These are phyloP conservation scores for Cricetomys ansorgei DNA, from an alignment of 2,113 vertebrate genomes.

Conservation along the genomic window DNA sequence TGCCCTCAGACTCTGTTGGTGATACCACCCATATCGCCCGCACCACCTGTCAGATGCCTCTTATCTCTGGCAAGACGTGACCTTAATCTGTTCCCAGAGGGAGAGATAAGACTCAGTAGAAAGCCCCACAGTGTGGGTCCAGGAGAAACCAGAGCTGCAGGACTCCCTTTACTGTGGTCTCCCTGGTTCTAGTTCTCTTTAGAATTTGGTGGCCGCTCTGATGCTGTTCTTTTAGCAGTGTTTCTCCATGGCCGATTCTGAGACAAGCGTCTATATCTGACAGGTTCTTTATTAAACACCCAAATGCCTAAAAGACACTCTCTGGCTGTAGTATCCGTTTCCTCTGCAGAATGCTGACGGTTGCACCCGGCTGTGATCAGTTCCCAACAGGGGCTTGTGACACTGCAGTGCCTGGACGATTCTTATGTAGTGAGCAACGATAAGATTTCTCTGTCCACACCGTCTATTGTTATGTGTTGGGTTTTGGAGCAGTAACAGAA, in stretches of 20 bases:
- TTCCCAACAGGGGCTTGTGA: not conserved
- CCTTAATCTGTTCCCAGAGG: slow-evolving; percentile 13
- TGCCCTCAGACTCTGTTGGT: not conserved
- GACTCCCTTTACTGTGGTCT: not conserved
- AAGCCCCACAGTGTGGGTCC: not conserved
- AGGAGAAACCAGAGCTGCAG: not conserved
- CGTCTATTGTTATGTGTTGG: not conserved
- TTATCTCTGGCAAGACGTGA: slow-evolving; percentile 7
- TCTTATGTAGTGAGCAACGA: not conserved
- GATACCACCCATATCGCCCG: not conserved
- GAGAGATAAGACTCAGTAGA: not conserved
- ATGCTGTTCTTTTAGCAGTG: not conserved
- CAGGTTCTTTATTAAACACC: slow-evolving; percentile 5
- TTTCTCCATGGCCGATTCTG: not conserved
- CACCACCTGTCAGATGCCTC: not conserved
- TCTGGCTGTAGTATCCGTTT: not conserved
- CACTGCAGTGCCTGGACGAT: slow-evolving; percentile 55
- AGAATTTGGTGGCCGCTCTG: not conserved
- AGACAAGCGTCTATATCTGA: not conserved
- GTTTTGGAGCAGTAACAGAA: not conserved
- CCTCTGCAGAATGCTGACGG: not conserved
- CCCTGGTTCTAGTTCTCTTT: not conserved
- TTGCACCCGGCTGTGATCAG: slow-evolving; percentile 16
- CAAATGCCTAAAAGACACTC: not conserved
- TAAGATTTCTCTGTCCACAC: not conserved